Percentiles rank a stretch among this genome's conserved stretches.
phyloP scores from a whole-genome alignment of 2,888 invertebrate species.

The Bruchidius siliquastri region DNA sequence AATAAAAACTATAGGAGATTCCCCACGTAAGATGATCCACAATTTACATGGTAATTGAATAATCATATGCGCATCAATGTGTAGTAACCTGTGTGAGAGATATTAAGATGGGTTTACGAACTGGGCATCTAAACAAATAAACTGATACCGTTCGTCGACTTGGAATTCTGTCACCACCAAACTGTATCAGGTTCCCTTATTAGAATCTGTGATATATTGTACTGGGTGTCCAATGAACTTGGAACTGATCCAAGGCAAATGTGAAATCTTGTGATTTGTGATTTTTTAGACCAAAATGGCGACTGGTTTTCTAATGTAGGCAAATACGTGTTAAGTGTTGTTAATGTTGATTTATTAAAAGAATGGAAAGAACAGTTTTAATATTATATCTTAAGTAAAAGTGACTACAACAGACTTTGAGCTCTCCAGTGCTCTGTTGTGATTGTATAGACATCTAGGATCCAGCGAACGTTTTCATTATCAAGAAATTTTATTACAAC shows the following conservation, averaged over 20 bases:
- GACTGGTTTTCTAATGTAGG: constrained; percentile 19
- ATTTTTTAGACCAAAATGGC: constrained; percentile 15
- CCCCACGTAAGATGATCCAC: too few relatives aligned
- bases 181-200: not conserved
- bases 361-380: constrained; percentile 15
- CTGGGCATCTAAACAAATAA: too few relatives aligned
- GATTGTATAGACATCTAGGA: constrained; percentile 20
- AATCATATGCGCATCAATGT: too few relatives aligned
- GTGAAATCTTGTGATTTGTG: constrained; percentile 19
- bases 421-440: constrained; percentile 32
- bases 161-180: not conserved
- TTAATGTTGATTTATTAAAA: constrained; percentile 21
- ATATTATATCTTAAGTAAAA: not conserved
- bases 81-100: too few relatives aligned
- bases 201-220: not conserved
- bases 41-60: too few relatives aligned
- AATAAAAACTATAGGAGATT: too few relatives aligned
- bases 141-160: too few relatives aligned
- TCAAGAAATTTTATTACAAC: constrained; percentile 34
- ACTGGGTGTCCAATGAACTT: not conserved
- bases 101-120: too few relatives aligned
- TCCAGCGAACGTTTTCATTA: constrained; percentile 24
- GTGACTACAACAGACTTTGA: constrained; percentile 32
- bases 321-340: constrained; percentile 25
- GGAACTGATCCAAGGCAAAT: not conserved